Conservation (phyloP, 1,140 invertebrate species). For the Babylonia areolata region DNA sequence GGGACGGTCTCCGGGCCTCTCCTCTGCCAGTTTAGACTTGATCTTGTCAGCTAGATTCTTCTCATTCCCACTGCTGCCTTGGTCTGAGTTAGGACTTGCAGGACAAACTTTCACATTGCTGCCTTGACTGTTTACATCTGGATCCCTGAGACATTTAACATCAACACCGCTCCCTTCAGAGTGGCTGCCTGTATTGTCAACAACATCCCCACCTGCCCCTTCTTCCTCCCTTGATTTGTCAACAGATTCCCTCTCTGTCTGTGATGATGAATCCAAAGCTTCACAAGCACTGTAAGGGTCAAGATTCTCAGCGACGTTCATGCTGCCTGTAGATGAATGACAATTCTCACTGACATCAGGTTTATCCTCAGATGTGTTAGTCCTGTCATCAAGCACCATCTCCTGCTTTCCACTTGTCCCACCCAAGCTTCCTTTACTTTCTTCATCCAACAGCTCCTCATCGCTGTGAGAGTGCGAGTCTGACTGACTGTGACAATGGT, state of each 20-base stretch:
- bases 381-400: conserved; percentile 43
- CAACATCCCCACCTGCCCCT: background rate
- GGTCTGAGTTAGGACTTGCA: background rate
- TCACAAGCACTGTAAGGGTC: background rate
- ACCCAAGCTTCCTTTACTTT: background rate
- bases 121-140: background rate
- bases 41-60: background rate
- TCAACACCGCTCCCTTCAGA: background rate
- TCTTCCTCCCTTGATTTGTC: background rate
- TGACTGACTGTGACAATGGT: conserved; percentile 39
- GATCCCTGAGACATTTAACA: background rate
- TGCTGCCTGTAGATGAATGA: background rate
- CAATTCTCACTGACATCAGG: background rate
- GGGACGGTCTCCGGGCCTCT: conserved; percentile 33
- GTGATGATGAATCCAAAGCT: background rate
- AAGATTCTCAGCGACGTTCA: background rate
- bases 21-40: conserved; percentile 32
- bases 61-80: background rate
- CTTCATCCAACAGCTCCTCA: conserved; percentile 36
- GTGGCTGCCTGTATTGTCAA: conserved; percentile 24
- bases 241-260: background rate
- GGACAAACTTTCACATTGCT: background rate
- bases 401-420: background rate
- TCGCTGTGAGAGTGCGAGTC: conserved; percentile 41
- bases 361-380: conserved; percentile 17